phyloP scores from a whole-genome alignment of 2,888 invertebrate species.

The Hyalella azteca region DNA sequence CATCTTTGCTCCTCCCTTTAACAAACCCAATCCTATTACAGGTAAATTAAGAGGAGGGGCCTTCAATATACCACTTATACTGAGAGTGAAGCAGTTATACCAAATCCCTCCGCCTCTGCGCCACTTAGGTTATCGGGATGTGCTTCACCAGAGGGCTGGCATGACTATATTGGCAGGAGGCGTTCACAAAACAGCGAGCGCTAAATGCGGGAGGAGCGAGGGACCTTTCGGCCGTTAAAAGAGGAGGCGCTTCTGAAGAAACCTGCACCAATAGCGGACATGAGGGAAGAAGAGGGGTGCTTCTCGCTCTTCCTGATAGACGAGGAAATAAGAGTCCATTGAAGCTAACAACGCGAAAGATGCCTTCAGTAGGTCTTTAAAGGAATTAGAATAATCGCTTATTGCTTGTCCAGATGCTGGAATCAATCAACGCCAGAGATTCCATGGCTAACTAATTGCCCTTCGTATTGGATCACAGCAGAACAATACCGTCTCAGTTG shows the following conservation, averaged over 20 bases:
- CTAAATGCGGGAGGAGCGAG: too few relatives aligned
- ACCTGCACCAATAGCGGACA: background rate
- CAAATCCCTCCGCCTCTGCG: conserved; percentile 5
- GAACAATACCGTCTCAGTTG: background rate
- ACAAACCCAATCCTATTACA: conserved; percentile 37
- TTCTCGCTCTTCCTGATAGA: background rate
- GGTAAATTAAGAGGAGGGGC: conserved; percentile 38
- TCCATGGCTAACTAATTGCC: conserved; percentile 23
- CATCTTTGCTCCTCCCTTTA: conserved; percentile 29
- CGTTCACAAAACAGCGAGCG: background rate
- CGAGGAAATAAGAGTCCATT: conserved; percentile 33
- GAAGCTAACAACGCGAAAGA: conserved; percentile 33
- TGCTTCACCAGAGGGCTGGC: background rate
- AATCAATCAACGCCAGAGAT: conserved; percentile 20
- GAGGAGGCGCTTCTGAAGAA: background rate
- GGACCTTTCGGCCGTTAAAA: background rate
- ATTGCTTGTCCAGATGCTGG: conserved; percentile 25
- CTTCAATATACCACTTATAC: conserved; percentile 3
- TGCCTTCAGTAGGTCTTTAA: conserved; percentile 21
- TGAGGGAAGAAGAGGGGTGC: background rate
- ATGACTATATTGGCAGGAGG: background rate
- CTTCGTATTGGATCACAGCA: background rate
- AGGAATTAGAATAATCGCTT: conserved; percentile 32
- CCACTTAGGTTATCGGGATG: background rate
- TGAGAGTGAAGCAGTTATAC: conserved; percentile 4